Evolutionary conservation across 2,888 invertebrate genomes (phyloP), one percentile per base, ranked within the genome.

Genomic region (Mechanitis messenoides): DNA sequence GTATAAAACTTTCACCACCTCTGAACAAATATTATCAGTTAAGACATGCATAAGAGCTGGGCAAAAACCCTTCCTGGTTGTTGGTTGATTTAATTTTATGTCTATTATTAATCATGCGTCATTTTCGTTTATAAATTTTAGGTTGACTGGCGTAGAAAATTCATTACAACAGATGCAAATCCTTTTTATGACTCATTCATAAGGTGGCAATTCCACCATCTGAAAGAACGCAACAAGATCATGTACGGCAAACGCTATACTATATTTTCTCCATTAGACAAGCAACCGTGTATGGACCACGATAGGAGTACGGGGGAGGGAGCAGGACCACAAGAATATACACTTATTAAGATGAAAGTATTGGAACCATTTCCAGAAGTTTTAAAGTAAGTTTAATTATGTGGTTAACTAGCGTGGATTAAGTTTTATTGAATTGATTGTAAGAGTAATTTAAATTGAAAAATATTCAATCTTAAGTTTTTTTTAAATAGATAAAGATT

Each of bases 221-320:
- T 99, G 33, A 96, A 94, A 78, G 94, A 94, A 64, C 92, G 94
- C 55, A 96, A 97, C 66, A 98, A 98, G 87, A 93, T 99, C 38
- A 94, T 96, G 89, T 99, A 96, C 88, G 99, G 99, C 28, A 99
- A 99, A 88, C 92, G 99, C 5, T 96, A 98, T 78, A 98, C 98
- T 0, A 95, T 99, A 69, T 99, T 93, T 84, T 99, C 98, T 0
- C 98, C 98, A 0, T 93, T 95, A 75, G 99, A 99, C 86, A 95
- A 95, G 7, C 99, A 99, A 81, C 99, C 99, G 0, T 99, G 99
- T 80, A 99, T 99, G 99, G 99, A 99, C 84, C 99, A 99, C 80
- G 99, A 99, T 83, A 92, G 99, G 72, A 94, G 96, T 50, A 91
- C 94, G 2, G 99, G 99, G 0, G 99, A 99, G 90, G 99, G 98